These are phyloP conservation scores for Schizopygopsis malacanthus DNA, from an alignment of 2,797 vertebrate genomes.

Conservation along the genomic window DNA sequence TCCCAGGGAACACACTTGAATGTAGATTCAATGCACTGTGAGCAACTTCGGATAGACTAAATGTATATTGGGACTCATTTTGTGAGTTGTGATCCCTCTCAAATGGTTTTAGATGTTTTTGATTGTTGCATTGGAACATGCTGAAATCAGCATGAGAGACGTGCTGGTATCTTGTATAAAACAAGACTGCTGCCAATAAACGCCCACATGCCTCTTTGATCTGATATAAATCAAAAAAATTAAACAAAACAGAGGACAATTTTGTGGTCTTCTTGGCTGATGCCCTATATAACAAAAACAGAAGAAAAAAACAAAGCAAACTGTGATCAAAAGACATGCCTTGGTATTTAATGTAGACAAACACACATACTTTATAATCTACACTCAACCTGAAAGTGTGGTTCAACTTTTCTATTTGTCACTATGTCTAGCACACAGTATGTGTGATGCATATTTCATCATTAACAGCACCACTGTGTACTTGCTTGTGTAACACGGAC, in stretches of 20 bases:
- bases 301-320: neutral
- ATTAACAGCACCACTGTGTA: neutral
- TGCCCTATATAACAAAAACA: neutral
- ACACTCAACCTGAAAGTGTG: neutral
- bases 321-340: neutral
- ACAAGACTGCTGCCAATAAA: slow-evolving; percentile 8
- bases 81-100: neutral
- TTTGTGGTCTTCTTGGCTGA: slow-evolving; percentile 7
- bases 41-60: neutral
- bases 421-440: neutral
- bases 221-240: neutral
- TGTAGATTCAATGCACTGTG: neutral
- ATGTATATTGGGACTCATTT: neutral
- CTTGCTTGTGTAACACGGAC: neutral
- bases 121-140: neutral
- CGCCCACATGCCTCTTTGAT: slow-evolving; percentile 7
- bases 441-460: neutral
- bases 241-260: neutral
- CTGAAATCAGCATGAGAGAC: slow-evolving; percentile 13
- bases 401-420: neutral
- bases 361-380: neutral
- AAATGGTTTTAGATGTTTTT: slow-evolving; percentile 23
- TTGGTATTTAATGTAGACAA: neutral
- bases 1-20: neutral
- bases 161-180: neutral